Percentiles rank a stretch among this genome's conserved stretches.
phyloP scores from a whole-genome alignment of 2,888 invertebrate species.

The Mimachlamys varia region DNA sequence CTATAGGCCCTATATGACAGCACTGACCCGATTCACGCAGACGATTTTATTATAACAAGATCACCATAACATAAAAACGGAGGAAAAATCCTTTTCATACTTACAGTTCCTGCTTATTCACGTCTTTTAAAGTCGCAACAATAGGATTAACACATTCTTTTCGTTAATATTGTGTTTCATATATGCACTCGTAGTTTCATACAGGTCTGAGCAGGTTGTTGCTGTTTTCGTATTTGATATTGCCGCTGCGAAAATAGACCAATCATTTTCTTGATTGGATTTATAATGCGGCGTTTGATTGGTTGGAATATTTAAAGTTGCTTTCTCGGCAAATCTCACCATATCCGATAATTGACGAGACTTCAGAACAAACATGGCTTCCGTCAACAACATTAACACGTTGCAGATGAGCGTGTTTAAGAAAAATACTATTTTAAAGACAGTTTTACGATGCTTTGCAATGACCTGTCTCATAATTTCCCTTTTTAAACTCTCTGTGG shows the following conservation, averaged over 20 bases:
- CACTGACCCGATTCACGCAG: neutral
- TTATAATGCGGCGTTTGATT: constrained; percentile 40
- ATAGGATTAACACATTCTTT: neutral
- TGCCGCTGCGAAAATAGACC: constrained; percentile 32
- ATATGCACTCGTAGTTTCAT: neutral
- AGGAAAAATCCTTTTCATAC: neutral
- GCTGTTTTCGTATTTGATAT: constrained; percentile 34
- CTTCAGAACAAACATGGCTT: neutral
- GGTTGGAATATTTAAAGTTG: constrained; percentile 49
- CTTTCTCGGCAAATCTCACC: neutral
- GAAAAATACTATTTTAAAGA: neutral
- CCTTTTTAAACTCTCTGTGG: neutral
- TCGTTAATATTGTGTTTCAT: neutral
- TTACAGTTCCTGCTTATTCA: constrained; percentile 28
- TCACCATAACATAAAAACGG: neutral
- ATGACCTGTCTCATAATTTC: neutral
- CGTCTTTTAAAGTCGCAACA: neutral
- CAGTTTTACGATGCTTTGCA: neutral
- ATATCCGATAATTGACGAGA: constrained; percentile 7
- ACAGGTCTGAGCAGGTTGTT: constrained; percentile 43
- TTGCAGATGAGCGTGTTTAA: neutral
- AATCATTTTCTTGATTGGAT: constrained; percentile 48
- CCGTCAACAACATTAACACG: constrained; percentile 27
- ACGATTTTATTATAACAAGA: neutral
- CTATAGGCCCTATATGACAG: too few species aligned